phyloP scores from a whole-genome alignment of 2,888 invertebrate species.

The Hyles lineata region DNA sequence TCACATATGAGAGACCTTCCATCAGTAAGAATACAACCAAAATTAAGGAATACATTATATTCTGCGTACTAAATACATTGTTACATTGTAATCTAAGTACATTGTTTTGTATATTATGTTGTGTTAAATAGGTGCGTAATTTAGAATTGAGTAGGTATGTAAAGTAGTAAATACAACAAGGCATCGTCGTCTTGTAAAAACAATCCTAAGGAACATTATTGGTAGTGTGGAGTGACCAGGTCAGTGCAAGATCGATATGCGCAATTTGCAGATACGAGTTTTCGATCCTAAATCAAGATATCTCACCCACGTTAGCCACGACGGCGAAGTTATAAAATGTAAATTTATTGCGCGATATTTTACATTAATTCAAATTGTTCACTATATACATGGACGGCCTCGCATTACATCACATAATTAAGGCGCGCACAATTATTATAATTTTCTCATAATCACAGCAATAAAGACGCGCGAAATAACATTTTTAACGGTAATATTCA shows the following conservation, averaged over 20 bases:
- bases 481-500: slow-evolving; percentile 71
- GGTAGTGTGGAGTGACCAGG: slow-evolving; percentile 38
- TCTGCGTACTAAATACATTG: too few species aligned
- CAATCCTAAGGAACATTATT: not conserved
- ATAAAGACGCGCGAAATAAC: slow-evolving; percentile 83
- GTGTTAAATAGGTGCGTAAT: too few species aligned
- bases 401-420: slow-evolving; percentile 81
- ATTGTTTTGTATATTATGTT: too few species aligned
- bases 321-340: slow-evolving; percentile 80
- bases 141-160: too few species aligned
- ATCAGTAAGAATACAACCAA: too few species aligned
- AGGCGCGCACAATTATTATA: slow-evolving; percentile 81
- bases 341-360: slow-evolving; percentile 83
- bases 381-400: slow-evolving; percentile 67
- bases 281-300: slow-evolving; percentile 80
- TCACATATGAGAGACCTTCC: too few species aligned
- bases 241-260: slow-evolving; percentile 55
- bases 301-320: slow-evolving; percentile 64
- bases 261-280: slow-evolving; percentile 68
- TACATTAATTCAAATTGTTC: slow-evolving; percentile 82
- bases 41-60: too few species aligned
- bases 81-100: too few species aligned
- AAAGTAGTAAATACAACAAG: too few species aligned
- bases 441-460: slow-evolving; percentile 81
- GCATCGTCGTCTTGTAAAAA: not conserved